phyloP scores from a whole-genome alignment of 2,797 vertebrate genomes.

The Pseudochirops cupreus region DNA sequence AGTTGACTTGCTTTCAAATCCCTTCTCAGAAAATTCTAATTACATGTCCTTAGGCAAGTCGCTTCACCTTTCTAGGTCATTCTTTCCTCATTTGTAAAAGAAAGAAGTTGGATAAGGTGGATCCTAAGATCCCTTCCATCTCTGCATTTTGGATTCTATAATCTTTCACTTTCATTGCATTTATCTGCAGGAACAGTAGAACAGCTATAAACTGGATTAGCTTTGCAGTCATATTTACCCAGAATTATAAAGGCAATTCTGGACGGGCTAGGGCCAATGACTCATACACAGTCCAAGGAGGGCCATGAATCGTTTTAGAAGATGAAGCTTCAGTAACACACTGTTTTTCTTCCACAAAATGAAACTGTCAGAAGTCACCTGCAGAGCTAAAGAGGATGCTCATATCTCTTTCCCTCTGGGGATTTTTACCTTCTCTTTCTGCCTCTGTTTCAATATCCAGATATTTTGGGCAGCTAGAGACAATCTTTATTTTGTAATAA shows the following conservation, averaged over 20 bases:
- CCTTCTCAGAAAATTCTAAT: not conserved
- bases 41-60: not conserved
- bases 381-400: not conserved
- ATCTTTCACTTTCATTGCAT: constrained; percentile 82
- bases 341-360: not conserved
- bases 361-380: not conserved
- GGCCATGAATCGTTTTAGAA: not conserved
- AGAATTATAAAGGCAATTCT: not conserved
- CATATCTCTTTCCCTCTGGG: not conserved
- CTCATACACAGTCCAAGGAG: not conserved
- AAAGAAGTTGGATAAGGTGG: not conserved
- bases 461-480: not conserved
- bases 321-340: not conserved
- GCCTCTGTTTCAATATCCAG: not conserved
- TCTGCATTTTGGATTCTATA: not conserved
- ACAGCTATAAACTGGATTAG: constrained; percentile 87
- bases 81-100: not conserved
- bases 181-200: constrained; percentile 87
- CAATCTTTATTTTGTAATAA: not conserved
- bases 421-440: not conserved
- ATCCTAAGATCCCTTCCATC: not conserved
- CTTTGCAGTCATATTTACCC: not conserved
- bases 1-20: not conserved
- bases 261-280: not conserved
- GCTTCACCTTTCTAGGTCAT: not conserved